Evolutionary conservation across 2,113 vertebrate genomes (phyloP), one percentile per base, ranked within the genome.

Genomic region (Cervus canadensis): DNA sequence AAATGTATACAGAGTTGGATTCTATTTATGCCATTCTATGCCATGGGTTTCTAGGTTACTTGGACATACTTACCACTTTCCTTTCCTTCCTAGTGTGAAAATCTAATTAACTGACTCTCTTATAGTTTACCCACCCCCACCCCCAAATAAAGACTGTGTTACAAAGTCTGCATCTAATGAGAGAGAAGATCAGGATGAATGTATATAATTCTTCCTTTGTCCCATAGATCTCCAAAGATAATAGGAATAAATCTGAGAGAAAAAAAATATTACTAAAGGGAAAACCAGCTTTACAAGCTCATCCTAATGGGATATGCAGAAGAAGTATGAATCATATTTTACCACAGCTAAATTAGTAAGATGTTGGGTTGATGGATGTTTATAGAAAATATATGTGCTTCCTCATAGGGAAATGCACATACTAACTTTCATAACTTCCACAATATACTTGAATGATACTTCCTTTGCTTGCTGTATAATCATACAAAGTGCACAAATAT

Each of bases 201-300:
- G 2, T 13, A 26, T 64, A 40, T 52, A 43, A 62, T 88, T 89
- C 6, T 82, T 78, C 10, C 4, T 67, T 81, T 87, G n/a, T 52
- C 21, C n/a, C 54, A 56, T 86, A 87, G 89, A 78, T 79, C 7
- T 21, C n/a, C 40, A 83, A 97, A 96, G 28, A 71, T 15, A 71
- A 74, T 83, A 79, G 43, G 21, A 87, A 94, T n/a, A 90, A 26
- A 95, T 94, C 83, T 95, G 8, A 91, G 59, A 92, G 83, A 88
- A 90, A 92, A 92, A 86, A 92, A 76, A 56, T 79, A 83, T 87
- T 74, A 76, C 81, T 94, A 79, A 98, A 92, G 91, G 23, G 21
- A 91, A 94, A 97, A 85, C 43, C 74, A 74, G 5, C 12, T 26
- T 97, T 96, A 60, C 2, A 57, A 74, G 94, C 8, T 62, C 48